These are phyloP conservation scores for Cyrtorhinus lividipennis DNA, from an alignment of 1,140 invertebrate species.

Conservation along the genomic window DNA sequence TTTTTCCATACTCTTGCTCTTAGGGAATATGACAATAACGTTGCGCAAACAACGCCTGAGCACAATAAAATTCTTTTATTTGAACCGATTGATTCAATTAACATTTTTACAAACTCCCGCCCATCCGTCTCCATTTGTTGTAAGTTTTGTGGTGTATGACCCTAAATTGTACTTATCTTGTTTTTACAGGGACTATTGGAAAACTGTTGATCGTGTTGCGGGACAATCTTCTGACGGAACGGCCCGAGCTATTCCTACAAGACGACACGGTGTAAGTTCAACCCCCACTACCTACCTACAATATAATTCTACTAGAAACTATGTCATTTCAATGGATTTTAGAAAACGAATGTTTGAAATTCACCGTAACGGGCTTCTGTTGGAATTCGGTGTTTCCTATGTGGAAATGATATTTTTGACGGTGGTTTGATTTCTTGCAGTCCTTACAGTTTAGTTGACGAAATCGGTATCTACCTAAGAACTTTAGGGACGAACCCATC, in stretches of 20 bases:
- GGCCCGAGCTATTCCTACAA: conserved; percentile 80
- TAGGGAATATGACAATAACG: too few relatives aligned
- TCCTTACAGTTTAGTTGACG: background rate
- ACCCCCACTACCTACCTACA: background rate
- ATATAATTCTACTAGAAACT: conserved; percentile 5
- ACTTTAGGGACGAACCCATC: too few relatives aligned
- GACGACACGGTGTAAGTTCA: conserved; percentile 59
- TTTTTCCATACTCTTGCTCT: too few relatives aligned
- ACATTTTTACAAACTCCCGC: too few relatives aligned
- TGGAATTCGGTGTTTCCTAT: background rate
- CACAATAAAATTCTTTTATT: too few relatives aligned
- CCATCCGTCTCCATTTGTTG: too few relatives aligned
- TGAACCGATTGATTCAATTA: too few relatives aligned
- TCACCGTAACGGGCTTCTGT: background rate
- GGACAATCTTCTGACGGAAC: conserved; percentile 68
- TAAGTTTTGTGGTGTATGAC: too few relatives aligned
- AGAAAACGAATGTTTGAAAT: conserved; percentile 15
- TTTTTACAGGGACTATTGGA: conserved; percentile 52
- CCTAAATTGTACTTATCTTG: too few relatives aligned
- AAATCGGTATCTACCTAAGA: too few relatives aligned
- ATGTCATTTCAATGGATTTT: conserved; percentile 15
- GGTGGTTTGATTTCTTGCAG: background rate
- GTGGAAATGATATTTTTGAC: background rate
- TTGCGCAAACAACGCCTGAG: too few relatives aligned
- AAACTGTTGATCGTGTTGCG: conserved; percentile 65